Percentiles rank a stretch among this genome's conserved stretches.
These are phyloP conservation scores for Caiman crocodilus DNA, from an alignment of 2,797 vertebrate species.

Conservation along the genomic window DNA sequence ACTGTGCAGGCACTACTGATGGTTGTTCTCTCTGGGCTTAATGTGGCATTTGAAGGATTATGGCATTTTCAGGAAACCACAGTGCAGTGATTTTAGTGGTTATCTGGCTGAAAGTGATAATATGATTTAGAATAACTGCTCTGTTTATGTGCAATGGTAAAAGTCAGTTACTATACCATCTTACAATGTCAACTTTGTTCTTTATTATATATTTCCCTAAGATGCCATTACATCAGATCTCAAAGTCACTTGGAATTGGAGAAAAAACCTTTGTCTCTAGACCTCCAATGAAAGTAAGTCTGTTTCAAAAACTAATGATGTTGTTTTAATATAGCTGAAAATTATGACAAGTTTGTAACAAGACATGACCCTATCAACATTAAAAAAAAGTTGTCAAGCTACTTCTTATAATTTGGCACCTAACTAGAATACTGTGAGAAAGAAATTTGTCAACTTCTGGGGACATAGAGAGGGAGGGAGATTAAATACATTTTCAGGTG, in stretches of 20 bases:
- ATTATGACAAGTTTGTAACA: neutral
- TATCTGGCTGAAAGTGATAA: conserved; percentile 77
- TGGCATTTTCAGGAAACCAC: conserved; percentile 86
- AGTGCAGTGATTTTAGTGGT: conserved; percentile 84
- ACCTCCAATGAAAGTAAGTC: neutral
- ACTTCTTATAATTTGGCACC: neutral
- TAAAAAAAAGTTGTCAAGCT: neutral
- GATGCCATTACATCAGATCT: neutral
- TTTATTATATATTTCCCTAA: conserved; percentile 40
- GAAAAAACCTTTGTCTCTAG: neutral
- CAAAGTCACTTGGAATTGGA: conserved; percentile 40
- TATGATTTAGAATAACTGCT: conserved; percentile 79
- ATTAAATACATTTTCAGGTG: neutral
- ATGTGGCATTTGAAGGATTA: conserved; percentile 88
- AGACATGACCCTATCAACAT: no score
- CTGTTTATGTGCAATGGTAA: conserved; percentile 79
- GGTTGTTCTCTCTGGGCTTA: conserved; percentile 76
- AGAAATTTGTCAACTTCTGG: neutral
- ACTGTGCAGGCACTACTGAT: conserved; percentile 66
- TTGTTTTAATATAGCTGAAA: neutral
- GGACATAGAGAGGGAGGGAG: neutral
- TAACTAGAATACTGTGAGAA: no score
- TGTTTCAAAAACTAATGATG: neutral
- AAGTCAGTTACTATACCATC: conserved; percentile 74
- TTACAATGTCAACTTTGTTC: conserved; percentile 64